These are phyloP conservation scores for Noctua janthina DNA, from an alignment of 2,888 invertebrate genomes.

Conservation along the genomic window DNA sequence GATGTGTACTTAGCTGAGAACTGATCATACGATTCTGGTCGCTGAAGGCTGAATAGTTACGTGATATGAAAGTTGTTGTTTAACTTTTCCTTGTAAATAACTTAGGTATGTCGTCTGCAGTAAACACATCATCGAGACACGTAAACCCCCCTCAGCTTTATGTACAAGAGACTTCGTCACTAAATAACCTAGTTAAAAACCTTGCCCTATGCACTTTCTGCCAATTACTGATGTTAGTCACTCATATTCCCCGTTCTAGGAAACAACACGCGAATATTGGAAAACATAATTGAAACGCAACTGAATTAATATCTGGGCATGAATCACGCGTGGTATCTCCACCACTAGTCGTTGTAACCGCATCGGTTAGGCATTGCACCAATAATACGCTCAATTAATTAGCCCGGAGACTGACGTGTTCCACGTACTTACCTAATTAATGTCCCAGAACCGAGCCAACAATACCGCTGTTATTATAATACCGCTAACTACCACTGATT, in stretches of 20 bases:
- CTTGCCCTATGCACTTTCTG: conserved; percentile 4
- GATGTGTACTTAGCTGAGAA: not conserved
- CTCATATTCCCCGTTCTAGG: conserved; percentile 20
- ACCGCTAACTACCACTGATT: conserved; percentile 79
- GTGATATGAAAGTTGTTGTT: conserved; percentile 22
- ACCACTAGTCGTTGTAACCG: conserved; percentile 72
- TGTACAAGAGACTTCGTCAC: not conserved
- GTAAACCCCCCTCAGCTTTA: conserved; percentile 8
- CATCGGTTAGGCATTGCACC: conserved; percentile 81
- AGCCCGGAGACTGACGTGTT: conserved; percentile 81
- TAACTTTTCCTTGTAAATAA: conserved; percentile 28
- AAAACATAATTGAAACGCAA: conserved; percentile 56
- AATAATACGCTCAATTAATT: conserved; percentile 89
- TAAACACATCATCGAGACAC: conserved; percentile 10
- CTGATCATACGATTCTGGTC: conserved; percentile 11
- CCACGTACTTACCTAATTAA: conserved; percentile 87
- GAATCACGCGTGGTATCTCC: conserved; percentile 60
- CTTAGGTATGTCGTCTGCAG: conserved; percentile 9
- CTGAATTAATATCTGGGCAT: conserved; percentile 61
- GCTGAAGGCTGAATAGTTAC: not conserved
- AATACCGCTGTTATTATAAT: conserved; percentile 81
- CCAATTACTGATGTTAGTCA: conserved; percentile 19
- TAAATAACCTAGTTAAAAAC: not conserved
- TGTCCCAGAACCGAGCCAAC: conserved; percentile 81
- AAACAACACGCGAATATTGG: conserved; percentile 51